Conservation (phyloP, 2,797 vertebrate genomes). For the Psittacula echo region DNA sequence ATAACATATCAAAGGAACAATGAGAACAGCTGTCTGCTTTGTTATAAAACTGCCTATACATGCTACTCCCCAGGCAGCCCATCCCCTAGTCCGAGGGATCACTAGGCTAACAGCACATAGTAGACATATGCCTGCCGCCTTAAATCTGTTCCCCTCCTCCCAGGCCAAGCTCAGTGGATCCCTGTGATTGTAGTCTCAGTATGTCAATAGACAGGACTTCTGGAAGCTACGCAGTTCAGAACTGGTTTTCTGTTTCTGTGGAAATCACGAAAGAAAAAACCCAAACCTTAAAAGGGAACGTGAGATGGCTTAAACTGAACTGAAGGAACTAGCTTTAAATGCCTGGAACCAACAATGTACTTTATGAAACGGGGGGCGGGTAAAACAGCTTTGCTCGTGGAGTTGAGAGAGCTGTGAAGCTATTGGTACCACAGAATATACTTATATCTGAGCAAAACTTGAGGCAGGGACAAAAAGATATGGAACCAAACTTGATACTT, state of each 20-base stretch:
- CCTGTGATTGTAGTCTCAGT: background rate
- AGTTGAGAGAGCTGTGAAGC: background rate
- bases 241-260: background rate
- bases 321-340: background rate
- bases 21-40: background rate
- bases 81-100: background rate
- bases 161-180: background rate
- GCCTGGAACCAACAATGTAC: accelerated
- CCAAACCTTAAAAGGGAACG: background rate
- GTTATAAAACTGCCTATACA: background rate
- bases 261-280: background rate
- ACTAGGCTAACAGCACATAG: background rate
- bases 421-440: background rate
- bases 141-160: background rate
- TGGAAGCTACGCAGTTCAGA: background rate
- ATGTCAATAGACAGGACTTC: background rate
- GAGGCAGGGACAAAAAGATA: background rate
- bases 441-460: background rate
- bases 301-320: background rate
- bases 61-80: background rate
- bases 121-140: background rate
- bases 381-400: background rate
- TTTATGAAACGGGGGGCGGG: background rate
- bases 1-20: constrained; percentile 3
- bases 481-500: background rate